Evolutionary conservation across 2,113 vertebrate genomes (phyloP), one percentile per base, ranked within the genome.

Genomic region (Thinocorus orbignyianus): DNA sequence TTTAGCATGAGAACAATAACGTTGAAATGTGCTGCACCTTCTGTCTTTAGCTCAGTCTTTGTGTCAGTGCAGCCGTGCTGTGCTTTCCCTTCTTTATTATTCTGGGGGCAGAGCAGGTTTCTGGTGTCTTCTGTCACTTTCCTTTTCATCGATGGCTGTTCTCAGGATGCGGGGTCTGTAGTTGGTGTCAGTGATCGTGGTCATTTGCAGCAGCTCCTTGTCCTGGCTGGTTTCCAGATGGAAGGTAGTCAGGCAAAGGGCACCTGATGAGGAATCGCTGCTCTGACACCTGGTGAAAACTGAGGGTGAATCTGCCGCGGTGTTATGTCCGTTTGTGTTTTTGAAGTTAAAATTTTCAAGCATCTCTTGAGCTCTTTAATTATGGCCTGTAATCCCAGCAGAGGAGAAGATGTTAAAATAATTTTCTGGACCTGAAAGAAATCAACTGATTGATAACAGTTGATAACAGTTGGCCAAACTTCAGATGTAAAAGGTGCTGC

Each of bases 11-110:
- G 55, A 72, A 30, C 41, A 49, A 58, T 7, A 35, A 48, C 42
- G 2, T 37, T 41, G 28, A 44, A 54, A 11, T 7, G 22, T 48
- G n/a, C 26, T 71, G 41, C 37, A 22, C 22, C 48, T 44, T 77
- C 52, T 73, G 54, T 64, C 37, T 58, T 68, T 39, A 48, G 48
- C 41, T 90, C 30, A 10, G 52, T 39, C 42, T 39, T 48, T 52
- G 23, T 26, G 39, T 48, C 5, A 0, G 6, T 15, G n/a, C 0
- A 1, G 48, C 18, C 11, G 1, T 46, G 33, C 37, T 57, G 10
- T 30, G 24, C 35, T 79, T 58, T 74, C 33, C 20, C 17, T 64
- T 52, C 44, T 46, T 52, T 25, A 64, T 11, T 51, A 22, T 51
- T 76, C 1, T 22, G 44, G 52, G 23, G 30, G 8, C 60, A 92